Conservation (phyloP, 2,113 vertebrate species). For the Mungos mungo region DNA sequence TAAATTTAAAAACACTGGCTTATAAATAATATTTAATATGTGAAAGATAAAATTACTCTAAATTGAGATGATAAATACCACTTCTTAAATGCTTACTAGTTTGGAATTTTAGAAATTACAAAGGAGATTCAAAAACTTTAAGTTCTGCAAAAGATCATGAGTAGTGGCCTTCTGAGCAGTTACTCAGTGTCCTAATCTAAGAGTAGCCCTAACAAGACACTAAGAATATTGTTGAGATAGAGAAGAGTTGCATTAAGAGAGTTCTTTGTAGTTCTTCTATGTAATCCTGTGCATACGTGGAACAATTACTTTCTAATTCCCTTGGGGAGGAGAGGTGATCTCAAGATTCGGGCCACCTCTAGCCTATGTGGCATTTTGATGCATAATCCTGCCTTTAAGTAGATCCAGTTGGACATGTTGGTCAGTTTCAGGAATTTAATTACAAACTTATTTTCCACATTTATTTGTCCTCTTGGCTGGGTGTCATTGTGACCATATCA, state of each 20-base stretch:
- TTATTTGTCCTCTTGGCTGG: background rate
- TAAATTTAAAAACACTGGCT: background rate
- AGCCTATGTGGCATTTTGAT: background rate
- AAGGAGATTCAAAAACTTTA: background rate
- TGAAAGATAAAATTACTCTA: background rate
- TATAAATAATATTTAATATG: background rate
- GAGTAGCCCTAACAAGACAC: background rate
- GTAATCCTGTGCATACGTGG: background rate
- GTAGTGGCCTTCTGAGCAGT: background rate
- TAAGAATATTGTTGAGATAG: background rate
- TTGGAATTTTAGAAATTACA: constrained; percentile 15
- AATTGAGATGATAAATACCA: background rate
- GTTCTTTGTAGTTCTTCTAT: background rate
- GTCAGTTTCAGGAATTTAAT: background rate
- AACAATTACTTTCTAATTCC: background rate
- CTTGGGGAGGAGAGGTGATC: background rate
- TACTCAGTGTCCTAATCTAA: background rate
- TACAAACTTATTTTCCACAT: background rate
- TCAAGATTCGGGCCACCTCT: background rate
- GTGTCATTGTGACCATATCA: background rate
- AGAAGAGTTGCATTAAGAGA: background rate
- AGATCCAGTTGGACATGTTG: background rate
- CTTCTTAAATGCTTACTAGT: background rate
- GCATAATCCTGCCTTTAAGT: background rate
- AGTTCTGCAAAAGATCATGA: background rate